phyloP scores from a whole-genome alignment of 2,797 vertebrate genomes.

The Eidolon dupreanum region DNA sequence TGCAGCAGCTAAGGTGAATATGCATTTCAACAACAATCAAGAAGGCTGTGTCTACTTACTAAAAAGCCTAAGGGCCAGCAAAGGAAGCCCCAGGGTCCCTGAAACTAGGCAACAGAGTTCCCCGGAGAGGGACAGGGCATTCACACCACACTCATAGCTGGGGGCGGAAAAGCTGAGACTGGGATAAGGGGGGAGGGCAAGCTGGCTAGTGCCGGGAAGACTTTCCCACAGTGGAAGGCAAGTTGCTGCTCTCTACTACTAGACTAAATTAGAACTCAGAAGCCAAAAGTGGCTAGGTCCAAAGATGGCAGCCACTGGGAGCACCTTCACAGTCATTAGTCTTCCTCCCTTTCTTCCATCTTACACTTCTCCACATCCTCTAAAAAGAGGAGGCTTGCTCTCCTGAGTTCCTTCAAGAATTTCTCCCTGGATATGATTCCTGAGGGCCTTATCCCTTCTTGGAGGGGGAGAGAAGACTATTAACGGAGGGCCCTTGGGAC shows the following conservation, averaged over 20 bases:
- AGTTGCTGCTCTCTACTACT: not conserved
- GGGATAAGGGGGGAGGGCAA: fast-evolving
- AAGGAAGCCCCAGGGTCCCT: not conserved
- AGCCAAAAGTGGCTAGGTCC: not conserved
- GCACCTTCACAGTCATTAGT: not conserved
- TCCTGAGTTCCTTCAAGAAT: not conserved
- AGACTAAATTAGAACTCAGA: not conserved
- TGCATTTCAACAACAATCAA: not conserved
- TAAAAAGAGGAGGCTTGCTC: not conserved
- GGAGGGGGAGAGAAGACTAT: not conserved
- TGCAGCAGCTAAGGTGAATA: not conserved
- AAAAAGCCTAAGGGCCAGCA: not conserved
- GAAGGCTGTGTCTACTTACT: not conserved
- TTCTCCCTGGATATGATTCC: not conserved
- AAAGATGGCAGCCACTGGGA: not conserved
- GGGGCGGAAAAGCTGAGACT: not conserved
- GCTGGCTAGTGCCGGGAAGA: not conserved
- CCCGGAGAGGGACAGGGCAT: not conserved
- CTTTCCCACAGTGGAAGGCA: not conserved
- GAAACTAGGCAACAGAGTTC: not conserved
- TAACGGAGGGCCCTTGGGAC: not conserved
- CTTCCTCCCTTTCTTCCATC: not conserved
- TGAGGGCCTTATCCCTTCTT: not conserved
- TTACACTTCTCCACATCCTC: not conserved
- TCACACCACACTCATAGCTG: fast-evolving